Evolutionary conservation across 2,113 vertebrate genomes (phyloP).

Genomic region (Choloepus hoffmanni): DNA sequence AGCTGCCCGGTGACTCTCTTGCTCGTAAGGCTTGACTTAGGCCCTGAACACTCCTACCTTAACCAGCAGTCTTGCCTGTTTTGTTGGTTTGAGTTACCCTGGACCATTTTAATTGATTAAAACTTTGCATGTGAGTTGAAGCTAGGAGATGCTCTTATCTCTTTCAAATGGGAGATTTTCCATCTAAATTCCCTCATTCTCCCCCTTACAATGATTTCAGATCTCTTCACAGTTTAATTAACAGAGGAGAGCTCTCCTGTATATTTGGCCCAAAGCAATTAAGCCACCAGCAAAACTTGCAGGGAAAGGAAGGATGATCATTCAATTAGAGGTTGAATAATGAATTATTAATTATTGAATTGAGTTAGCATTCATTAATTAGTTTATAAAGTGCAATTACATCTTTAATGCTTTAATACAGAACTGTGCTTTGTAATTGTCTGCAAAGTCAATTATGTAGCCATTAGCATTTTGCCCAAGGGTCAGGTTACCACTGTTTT

Average conservation of each 20-base stretch:
- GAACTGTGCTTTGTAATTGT: conserved; percentile 77
- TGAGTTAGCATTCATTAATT: conserved; percentile 78
- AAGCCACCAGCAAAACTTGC: conserved; percentile 77
- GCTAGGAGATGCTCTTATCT: conserved; percentile 13
- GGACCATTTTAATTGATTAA: not conserved
- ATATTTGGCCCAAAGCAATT: conserved; percentile 79
- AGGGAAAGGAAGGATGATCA: conserved; percentile 61
- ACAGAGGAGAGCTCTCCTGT: conserved; percentile 51
- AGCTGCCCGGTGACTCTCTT: not conserved
- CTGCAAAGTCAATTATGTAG: conserved; percentile 72
- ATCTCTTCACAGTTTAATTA: conserved; percentile 72
- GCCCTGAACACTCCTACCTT: not conserved
- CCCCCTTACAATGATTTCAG: conserved; percentile 44
- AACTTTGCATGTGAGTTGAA: not conserved
- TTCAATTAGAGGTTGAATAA: conserved; percentile 82
- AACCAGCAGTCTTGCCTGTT: not conserved
- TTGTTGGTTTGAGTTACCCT: not conserved
- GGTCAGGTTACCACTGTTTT: conserved; percentile 66
- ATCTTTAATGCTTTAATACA: conserved; percentile 72
- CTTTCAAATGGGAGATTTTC: conserved; percentile 23
- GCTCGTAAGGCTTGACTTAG: not conserved
- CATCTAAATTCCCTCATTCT: conserved; percentile 55
- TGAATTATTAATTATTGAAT: conserved; percentile 82
- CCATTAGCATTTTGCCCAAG: conserved; percentile 73
- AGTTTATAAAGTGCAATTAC: conserved; percentile 77